phyloP scores from a whole-genome alignment of 2,797 vertebrate genomes.

The Spinibarbus caldwelli region DNA sequence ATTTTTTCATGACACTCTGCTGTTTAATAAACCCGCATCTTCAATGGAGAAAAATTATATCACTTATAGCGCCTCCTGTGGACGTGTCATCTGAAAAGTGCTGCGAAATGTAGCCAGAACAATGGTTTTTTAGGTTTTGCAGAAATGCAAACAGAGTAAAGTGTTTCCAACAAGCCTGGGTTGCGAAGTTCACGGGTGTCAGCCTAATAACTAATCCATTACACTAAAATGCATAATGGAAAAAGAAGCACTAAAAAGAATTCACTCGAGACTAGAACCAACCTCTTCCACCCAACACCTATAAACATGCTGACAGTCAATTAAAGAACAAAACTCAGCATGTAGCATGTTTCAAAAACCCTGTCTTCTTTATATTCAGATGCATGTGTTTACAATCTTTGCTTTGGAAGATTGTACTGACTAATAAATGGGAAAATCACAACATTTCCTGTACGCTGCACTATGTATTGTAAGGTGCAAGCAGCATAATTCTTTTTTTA shows the following conservation, averaged over 20 bases:
- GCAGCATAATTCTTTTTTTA: not conserved
- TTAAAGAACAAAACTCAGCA: not conserved
- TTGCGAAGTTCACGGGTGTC: conserved; percentile 10
- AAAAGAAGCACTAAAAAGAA: conserved; percentile 36
- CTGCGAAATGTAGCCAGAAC: not conserved
- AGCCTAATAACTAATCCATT: conserved; percentile 41
- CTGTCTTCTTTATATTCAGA: conserved; percentile 14
- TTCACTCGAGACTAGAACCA: conserved; percentile 9
- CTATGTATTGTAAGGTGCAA: conserved; percentile 2
- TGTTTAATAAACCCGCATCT: not conserved
- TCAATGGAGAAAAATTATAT: not conserved
- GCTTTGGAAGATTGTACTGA: conserved; percentile 36
- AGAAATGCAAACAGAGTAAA: not conserved
- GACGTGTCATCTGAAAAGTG: not conserved
- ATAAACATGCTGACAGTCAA: not conserved
- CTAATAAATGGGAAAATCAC: conserved; percentile 36
- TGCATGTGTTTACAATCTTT: conserved; percentile 25
- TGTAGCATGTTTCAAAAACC: not conserved
- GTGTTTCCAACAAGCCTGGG: not conserved
- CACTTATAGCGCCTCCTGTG: not conserved
- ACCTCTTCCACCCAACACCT: not conserved
- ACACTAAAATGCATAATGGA: conserved; percentile 11
- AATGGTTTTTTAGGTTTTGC: not conserved
- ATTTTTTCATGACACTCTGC: not conserved
- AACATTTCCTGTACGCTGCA: conserved; percentile 13